These are phyloP conservation scores for Coregonus ussuriensis DNA, from an alignment of 2,797 vertebrate genomes.

Conservation along the genomic window DNA sequence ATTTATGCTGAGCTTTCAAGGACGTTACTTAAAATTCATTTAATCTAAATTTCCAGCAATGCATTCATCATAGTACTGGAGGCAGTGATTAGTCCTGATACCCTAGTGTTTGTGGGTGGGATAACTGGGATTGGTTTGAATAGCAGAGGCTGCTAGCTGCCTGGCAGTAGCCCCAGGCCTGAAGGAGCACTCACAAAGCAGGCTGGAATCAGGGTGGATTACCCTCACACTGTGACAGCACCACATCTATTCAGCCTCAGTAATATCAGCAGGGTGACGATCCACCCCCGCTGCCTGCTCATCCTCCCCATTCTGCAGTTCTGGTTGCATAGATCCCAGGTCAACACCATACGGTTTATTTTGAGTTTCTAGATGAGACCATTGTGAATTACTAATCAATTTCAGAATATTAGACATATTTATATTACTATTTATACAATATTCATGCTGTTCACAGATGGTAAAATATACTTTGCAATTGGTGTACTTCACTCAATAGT, in stretches of 20 bases:
- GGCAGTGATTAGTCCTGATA: constrained; percentile 1
- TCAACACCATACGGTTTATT: background rate
- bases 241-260: background rate
- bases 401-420: background rate
- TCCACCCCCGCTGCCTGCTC: background rate
- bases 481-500: background rate
- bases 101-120: background rate
- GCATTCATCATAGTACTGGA: background rate
- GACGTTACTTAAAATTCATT: background rate
- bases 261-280: background rate
- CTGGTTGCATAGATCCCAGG: too few species aligned
- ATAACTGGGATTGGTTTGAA: background rate
- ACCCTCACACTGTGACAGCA: background rate
- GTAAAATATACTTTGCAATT: background rate
- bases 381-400: background rate
- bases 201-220: background rate
- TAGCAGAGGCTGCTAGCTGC: background rate
- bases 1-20: constrained; percentile 4
- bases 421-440: background rate
- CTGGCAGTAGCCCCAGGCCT: background rate
- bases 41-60: background rate
- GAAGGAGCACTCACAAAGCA: background rate
- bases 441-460: background rate
- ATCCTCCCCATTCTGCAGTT: background rate
- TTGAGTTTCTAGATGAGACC: background rate